phyloP scores from a whole-genome alignment of 2,888 invertebrate species.

The Pteria penguin region DNA sequence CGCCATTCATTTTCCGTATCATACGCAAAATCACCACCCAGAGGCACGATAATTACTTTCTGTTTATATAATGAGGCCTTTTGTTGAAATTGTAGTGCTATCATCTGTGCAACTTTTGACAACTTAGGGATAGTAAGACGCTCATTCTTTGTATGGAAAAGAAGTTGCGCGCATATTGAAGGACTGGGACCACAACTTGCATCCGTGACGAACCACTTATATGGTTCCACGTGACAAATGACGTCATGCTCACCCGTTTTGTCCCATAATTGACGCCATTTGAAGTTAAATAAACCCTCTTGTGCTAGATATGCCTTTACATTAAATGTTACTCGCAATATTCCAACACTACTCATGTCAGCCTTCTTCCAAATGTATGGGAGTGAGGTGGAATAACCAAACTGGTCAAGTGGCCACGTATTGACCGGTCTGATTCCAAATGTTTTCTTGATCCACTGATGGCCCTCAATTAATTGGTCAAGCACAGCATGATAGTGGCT shows the following conservation, averaged over 20 bases:
- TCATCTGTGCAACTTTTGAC: slow-evolving; percentile 75
- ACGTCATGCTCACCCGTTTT: slow-evolving; percentile 89
- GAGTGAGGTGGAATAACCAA: slow-evolving; percentile 65
- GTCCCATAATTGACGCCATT: slow-evolving; percentile 93
- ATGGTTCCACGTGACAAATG: slow-evolving; percentile 98
- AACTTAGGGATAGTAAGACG: neutral
- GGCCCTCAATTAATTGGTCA: slow-evolving; percentile 67
- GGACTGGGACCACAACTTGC: slow-evolving; percentile 99
- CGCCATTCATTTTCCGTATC: slow-evolving; percentile 66
- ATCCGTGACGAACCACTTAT: slow-evolving; percentile 97
- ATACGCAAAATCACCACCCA: slow-evolving; percentile 76
- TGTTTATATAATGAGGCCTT: slow-evolving; percentile 66
- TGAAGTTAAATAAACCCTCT: slow-evolving; percentile 90
- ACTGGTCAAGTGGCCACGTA: slow-evolving; percentile 67
- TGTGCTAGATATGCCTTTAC: slow-evolving; percentile 92
- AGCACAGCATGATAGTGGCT: slow-evolving; percentile 61
- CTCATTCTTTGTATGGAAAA: slow-evolving; percentile 83
- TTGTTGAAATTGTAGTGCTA: slow-evolving; percentile 83
- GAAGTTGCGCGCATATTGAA: slow-evolving; percentile 95
- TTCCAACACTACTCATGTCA: slow-evolving; percentile 55
- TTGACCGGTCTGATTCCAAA: slow-evolving; percentile 80
- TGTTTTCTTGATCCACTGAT: slow-evolving; percentile 60
- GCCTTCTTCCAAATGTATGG: slow-evolving; percentile 61
- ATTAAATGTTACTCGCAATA: slow-evolving; percentile 82
- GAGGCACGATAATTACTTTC: slow-evolving; percentile 67